phyloP scores from a whole-genome alignment of 2,113 vertebrate genomes.

The Probosciger aterrimus region DNA sequence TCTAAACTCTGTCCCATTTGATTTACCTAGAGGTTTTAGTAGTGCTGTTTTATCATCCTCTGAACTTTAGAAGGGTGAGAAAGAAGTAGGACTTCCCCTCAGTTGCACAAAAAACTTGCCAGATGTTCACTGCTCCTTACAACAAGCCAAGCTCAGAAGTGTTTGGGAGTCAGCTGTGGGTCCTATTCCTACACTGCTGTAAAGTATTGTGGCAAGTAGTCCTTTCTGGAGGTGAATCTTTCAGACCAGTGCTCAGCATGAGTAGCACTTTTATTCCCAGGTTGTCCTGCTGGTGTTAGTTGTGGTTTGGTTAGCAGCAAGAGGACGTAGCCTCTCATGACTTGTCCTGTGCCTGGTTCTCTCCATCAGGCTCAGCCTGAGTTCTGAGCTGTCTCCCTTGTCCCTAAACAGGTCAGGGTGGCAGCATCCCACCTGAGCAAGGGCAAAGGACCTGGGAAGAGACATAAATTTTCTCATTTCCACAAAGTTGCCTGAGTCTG shows the following conservation, averaged over 20 bases:
- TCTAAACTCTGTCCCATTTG: background rate
- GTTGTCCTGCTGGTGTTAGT: background rate
- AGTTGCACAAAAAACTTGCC: background rate
- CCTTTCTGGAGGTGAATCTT: background rate
- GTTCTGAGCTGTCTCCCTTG: background rate
- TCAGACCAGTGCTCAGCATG: background rate
- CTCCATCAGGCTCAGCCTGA: background rate
- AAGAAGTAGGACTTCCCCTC: background rate
- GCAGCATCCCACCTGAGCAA: rapidly evolving
- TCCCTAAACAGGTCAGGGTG: background rate
- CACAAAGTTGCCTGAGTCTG: background rate
- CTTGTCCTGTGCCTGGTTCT: background rate
- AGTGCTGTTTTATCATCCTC: background rate
- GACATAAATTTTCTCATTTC: background rate
- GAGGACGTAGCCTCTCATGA: background rate
- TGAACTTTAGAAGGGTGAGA: background rate
- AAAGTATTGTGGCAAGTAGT: background rate
- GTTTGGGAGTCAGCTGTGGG: background rate
- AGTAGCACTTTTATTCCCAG: background rate
- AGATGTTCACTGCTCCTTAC: background rate
- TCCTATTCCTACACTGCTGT: background rate
- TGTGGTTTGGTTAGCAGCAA: background rate
- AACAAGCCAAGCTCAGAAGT: background rate
- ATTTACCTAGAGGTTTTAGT: background rate
- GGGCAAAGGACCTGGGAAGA: background rate